These are phyloP conservation scores for Cartodere bifasciata DNA, from an alignment of 2,888 invertebrate species.

Conservation along the genomic window DNA sequence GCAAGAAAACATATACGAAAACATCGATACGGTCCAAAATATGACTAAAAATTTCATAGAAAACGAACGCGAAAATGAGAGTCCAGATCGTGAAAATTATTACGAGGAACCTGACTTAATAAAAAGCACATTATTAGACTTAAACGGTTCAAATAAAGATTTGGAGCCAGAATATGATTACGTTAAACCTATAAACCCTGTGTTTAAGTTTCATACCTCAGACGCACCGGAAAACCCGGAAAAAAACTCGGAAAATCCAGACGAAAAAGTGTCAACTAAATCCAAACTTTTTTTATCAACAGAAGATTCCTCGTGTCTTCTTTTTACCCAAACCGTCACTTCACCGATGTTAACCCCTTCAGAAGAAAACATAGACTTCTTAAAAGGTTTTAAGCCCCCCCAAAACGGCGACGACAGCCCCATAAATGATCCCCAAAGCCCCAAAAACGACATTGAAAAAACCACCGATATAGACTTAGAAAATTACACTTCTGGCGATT, in stretches of 20 bases:
- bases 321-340: constrained; percentile 36
- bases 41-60: constrained; percentile 21
- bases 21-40: too few relatives aligned
- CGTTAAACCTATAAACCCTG: too few relatives aligned
- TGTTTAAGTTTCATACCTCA: too few relatives aligned
- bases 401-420: constrained; percentile 6
- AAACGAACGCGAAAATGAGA: constrained; percentile 25
- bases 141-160: too few relatives aligned
- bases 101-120: constrained; percentile 19
- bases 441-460: too few relatives aligned
- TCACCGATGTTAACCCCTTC: constrained; percentile 36
- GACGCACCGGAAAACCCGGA: too few relatives aligned
- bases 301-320: constrained; percentile 29
- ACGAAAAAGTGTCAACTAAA: constrained; percentile 26
- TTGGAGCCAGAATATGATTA: constrained; percentile 8
- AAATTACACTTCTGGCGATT: too few relatives aligned
- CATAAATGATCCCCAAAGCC: background rate
- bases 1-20: constrained; percentile 18
- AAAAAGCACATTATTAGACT: too few relatives aligned
- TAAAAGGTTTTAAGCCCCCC: constrained; percentile 28
- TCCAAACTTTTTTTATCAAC: constrained; percentile 32
- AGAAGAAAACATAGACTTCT: constrained; percentile 35
- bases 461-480: too few relatives aligned
- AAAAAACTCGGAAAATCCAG: too few relatives aligned
- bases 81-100: too few relatives aligned